Evolutionary conservation across 2,797 vertebrate species (phyloP).

Genomic region (Calcarius lapponicus): DNA sequence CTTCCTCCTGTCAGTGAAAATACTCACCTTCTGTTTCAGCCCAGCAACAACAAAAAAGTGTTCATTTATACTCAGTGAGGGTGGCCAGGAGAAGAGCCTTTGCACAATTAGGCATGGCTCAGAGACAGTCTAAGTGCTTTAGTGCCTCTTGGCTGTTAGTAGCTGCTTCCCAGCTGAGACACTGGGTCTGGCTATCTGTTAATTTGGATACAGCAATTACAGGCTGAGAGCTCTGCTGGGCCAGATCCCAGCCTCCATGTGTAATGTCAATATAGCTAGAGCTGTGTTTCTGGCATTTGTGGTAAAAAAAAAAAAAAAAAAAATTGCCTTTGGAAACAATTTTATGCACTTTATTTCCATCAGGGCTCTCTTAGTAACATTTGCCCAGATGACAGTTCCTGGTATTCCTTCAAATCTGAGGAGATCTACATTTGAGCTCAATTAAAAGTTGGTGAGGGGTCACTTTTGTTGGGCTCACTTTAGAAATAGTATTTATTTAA

Average conservation of each 20-base stretch:
- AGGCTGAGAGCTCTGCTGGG: neutral
- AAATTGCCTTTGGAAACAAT: neutral
- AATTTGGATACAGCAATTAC: constrained; percentile 18
- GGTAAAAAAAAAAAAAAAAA: neutral
- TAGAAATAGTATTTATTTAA: neutral
- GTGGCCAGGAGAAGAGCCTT: neutral
- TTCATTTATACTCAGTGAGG: neutral
- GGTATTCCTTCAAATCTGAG: neutral
- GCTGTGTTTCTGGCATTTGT: neutral
- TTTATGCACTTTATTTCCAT: neutral
- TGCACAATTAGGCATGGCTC: neutral
- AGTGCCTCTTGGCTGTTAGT: neutral
- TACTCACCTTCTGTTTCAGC: neutral
- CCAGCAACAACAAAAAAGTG: neutral
- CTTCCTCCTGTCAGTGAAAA: neutral
- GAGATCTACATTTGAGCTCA: neutral
- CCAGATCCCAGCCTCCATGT: neutral
- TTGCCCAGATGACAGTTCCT: neutral
- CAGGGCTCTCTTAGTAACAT: neutral
- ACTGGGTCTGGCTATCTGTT: neutral
- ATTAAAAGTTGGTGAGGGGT: neutral
- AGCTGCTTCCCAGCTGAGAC: constrained; percentile 5
- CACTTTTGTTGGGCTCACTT: neutral
- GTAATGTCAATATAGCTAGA: neutral
- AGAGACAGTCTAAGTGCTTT: constrained; percentile 13